Evolutionary conservation across 2,888 invertebrate species (phyloP).

Genomic region (Spicauda simplicius): DNA sequence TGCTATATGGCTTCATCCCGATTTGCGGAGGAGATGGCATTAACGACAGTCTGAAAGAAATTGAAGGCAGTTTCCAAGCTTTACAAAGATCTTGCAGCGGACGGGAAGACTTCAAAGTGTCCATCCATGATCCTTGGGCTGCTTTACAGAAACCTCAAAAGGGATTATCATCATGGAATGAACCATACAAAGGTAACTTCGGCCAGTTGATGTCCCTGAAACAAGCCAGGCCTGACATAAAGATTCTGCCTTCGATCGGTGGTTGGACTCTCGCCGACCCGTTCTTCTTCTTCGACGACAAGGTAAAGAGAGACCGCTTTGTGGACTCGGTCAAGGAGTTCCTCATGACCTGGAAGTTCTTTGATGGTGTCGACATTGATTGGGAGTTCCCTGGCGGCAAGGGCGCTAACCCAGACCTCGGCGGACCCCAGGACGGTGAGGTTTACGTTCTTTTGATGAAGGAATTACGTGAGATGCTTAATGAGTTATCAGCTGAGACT

Average conservation of each 20-base stretch:
- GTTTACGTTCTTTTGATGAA: constrained; percentile 73
- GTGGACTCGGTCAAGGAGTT: constrained; percentile 78
- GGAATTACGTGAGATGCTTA: constrained; percentile 74
- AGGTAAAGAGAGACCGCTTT: constrained; percentile 70
- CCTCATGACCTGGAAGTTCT: constrained; percentile 80
- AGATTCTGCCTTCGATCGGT: constrained; percentile 76
- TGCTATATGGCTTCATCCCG: constrained; percentile 78
- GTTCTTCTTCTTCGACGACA: constrained; percentile 76
- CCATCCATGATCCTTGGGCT: constrained; percentile 81
- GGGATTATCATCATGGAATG: constrained; percentile 77
- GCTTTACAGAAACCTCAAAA: constrained; percentile 80
- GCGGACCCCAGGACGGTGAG: constrained; percentile 73
- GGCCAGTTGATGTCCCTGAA: constrained; percentile 80
- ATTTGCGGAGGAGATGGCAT: constrained; percentile 81
- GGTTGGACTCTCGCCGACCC: constrained; percentile 81
- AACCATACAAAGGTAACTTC: constrained; percentile 80
- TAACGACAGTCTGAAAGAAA: constrained; percentile 80
- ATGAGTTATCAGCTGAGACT: constrained; percentile 68
- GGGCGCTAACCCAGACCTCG: constrained; percentile 76
- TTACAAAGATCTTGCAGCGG: constrained; percentile 78
- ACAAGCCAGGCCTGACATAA: constrained; percentile 74
- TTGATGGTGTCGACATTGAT: constrained; percentile 79
- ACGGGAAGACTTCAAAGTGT: constrained; percentile 77
- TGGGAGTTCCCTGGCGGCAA: constrained; percentile 83
- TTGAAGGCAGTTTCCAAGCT: constrained; percentile 80